Conservation (phyloP, 2,888 invertebrate species). For the Acanthosepion lycidas region DNA sequence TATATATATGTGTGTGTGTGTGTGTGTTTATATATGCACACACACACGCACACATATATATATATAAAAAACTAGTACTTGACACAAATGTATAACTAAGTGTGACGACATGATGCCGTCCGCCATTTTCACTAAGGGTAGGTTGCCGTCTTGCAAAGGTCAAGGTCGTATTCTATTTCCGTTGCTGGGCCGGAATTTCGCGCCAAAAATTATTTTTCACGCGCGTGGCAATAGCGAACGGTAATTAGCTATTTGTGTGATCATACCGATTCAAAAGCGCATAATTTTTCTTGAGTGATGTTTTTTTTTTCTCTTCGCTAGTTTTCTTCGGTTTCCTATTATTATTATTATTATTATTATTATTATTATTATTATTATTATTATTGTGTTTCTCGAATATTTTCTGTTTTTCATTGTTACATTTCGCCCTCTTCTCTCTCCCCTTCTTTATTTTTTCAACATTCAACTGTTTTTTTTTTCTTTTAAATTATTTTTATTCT, state of each 20-base stretch:
- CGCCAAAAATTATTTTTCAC: constrained; percentile 11
- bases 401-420: not conserved
- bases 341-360: too few relatives aligned
- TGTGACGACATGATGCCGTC: not conserved
- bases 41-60: too few relatives aligned
- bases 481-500: not conserved
- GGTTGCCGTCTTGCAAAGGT: not conserved
- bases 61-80: too few relatives aligned
- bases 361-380: too few relatives aligned
- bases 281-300: not conserved
- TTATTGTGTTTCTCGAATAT: too few relatives aligned
- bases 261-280: not conserved
- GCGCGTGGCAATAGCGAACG: not conserved
- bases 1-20: too few relatives aligned
- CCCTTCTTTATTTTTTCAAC: not conserved
- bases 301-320: not conserved
- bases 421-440: not conserved
- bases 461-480: not conserved
- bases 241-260: not conserved
- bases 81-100: not conserved
- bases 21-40: too few relatives aligned
- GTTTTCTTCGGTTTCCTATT: too few relatives aligned
- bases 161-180: constrained; percentile 3
- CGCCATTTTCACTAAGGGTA: not conserved
- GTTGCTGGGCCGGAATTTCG: not conserved